phyloP scores from a whole-genome alignment of 1,140 invertebrate species.

The Ostrea denselamellosa region DNA sequence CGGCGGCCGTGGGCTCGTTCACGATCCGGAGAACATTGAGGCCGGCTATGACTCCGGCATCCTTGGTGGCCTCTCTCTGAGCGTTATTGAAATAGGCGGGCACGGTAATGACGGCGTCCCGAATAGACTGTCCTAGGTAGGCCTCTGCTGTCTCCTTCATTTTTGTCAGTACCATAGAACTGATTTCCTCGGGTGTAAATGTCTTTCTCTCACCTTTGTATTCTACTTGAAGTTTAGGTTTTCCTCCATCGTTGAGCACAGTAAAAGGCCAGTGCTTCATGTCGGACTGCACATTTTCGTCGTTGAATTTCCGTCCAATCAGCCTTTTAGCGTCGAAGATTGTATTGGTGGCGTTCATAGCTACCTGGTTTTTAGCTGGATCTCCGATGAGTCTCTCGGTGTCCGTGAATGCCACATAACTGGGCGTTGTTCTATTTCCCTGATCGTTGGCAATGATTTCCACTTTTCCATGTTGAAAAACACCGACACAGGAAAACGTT shows the following conservation, averaged over 20 bases:
- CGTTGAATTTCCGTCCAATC: conserved; percentile 88
- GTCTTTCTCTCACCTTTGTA: conserved; percentile 94
- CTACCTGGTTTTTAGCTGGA: conserved; percentile 94
- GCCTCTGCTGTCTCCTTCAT: conserved; percentile 96
- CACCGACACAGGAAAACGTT: conserved; percentile 81
- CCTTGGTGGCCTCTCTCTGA: conserved; percentile 79
- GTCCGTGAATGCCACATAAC: conserved; percentile 98
- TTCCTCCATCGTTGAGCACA: conserved; percentile 90
- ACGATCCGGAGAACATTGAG: conserved; percentile 81
- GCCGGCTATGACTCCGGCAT: conserved; percentile 79
- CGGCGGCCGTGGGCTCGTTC: conserved; percentile 81
- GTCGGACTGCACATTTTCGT: conserved; percentile 84
- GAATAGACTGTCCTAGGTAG: conserved; percentile 86
- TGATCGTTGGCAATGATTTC: conserved; percentile 99
- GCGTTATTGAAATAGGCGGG: conserved; percentile 79
- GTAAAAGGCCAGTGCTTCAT: conserved; percentile 85
- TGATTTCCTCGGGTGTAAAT: conserved; percentile 95
- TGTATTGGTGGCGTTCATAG: conserved; percentile 91
- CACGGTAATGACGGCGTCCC: conserved; percentile 79
- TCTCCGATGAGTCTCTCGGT: conserved; percentile 97
- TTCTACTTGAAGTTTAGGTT: conserved; percentile 89
- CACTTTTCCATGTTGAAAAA: conserved; percentile 90
- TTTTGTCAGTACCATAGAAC: conserved; percentile 91
- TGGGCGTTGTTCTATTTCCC: conserved; percentile 97
- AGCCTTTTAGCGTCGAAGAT: conserved; percentile 86